phyloP scores from a whole-genome alignment of 92 coral and sea anemone species.

The Phenganax stokvisi region DNA sequence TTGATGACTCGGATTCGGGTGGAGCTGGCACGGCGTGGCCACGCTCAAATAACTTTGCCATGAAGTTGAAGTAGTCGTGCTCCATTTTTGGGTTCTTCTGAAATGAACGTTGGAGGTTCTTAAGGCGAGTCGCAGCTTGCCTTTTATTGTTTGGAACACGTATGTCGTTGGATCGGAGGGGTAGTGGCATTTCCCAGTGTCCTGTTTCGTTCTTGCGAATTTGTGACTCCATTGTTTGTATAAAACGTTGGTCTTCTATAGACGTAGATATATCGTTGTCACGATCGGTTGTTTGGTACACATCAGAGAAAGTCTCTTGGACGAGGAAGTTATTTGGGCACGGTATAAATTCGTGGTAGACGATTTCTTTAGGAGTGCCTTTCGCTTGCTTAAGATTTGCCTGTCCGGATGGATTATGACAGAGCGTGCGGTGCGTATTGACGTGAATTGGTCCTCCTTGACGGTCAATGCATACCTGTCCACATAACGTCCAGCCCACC shows the following conservation, averaged over 20 bases:
- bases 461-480: background rate
- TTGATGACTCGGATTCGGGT: background rate
- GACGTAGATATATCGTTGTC: conserved; percentile 37
- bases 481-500: conserved; percentile 12
- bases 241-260: conserved; percentile 33
- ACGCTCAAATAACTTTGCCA: conserved; percentile 36
- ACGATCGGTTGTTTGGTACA: conserved; percentile 31
- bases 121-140: conserved; percentile 13
- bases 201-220: conserved; percentile 32
- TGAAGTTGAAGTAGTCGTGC: conserved; percentile 35
- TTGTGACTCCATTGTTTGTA: conserved; percentile 34
- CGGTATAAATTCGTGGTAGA: background rate
- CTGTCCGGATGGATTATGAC: background rate
- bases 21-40: conserved; percentile 36
- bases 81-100: conserved; percentile 36
- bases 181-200: conserved; percentile 41
- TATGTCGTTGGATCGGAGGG: conserved; percentile 28
- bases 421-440: background rate
- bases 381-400: background rate
- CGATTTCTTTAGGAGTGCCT: background rate
- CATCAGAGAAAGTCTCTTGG: conserved; percentile 13
- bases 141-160: conserved; percentile 30
- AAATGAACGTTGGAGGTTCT: conserved; percentile 19
- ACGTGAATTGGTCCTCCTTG: background rate
- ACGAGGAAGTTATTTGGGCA: background rate